phyloP scores from a whole-genome alignment of 1,140 invertebrate genomes.

The Neodiprion fabricii region DNA sequence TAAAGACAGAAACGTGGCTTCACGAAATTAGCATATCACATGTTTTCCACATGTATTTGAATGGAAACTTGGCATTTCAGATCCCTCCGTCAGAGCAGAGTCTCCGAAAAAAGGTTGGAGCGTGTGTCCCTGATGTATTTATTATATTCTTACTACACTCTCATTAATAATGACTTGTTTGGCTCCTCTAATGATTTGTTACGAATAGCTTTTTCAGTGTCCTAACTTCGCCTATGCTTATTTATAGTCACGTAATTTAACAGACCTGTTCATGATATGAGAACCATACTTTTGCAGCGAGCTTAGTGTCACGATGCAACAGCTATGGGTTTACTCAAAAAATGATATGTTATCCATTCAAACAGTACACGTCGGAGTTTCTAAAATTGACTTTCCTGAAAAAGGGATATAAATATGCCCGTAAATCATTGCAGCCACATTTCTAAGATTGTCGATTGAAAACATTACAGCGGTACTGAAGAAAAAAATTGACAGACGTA shows the following conservation, averaged over 20 bases:
- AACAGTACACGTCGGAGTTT: too few species aligned
- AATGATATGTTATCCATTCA: background rate
- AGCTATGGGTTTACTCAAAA: background rate
- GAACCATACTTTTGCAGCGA: background rate
- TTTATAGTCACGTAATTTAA: background rate
- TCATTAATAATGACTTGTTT: conserved; percentile 51
- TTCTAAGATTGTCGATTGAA: too few species aligned
- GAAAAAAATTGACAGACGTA: too few species aligned
- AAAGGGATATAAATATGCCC: too few species aligned
- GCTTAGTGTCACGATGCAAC: background rate
- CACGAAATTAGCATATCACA: too few species aligned
- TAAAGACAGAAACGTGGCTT: too few species aligned
- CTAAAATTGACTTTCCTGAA: too few species aligned
- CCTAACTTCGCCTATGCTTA: conserved; percentile 44
- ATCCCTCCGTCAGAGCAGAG: conserved; percentile 60
- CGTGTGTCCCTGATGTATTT: conserved; percentile 59
- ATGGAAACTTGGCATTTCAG: conserved; percentile 60
- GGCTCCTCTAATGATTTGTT: conserved; percentile 54
- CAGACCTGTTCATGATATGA: background rate
- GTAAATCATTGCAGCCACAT: too few species aligned
- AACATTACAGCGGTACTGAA: too few species aligned
- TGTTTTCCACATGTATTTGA: conserved; percentile 37
- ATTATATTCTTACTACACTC: conserved; percentile 35
- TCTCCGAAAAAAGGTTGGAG: conserved; percentile 61
- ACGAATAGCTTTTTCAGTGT: conserved; percentile 52